Evolutionary conservation across 2,888 invertebrate genomes (phyloP).

Genomic region (Odontocolon sp.): DNA sequence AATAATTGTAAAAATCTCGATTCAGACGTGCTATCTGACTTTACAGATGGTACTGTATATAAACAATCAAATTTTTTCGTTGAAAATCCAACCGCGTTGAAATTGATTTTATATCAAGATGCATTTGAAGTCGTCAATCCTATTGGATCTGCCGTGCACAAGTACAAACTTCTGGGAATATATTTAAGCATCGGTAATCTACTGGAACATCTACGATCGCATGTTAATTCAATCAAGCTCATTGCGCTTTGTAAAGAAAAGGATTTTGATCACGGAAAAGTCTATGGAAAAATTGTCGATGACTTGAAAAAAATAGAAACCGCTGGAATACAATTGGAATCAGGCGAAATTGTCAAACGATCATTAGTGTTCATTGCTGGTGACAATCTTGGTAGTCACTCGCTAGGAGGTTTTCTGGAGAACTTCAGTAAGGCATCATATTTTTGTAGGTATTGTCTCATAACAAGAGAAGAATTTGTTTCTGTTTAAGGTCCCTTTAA

Average conservation of each 20-base stretch:
- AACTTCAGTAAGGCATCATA: slow-evolving; percentile 45
- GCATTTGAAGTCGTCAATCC: slow-evolving; percentile 62
- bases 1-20: slow-evolving; percentile 3
- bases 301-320: slow-evolving; percentile 57
- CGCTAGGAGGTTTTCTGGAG: slow-evolving; percentile 33
- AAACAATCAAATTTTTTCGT: slow-evolving; percentile 60
- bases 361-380: slow-evolving; percentile 34
- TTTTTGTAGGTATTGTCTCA: slow-evolving; percentile 42
- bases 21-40: slow-evolving; percentile 61
- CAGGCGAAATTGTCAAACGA: slow-evolving; percentile 34
- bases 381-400: slow-evolving; percentile 42
- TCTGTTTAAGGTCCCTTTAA: slow-evolving; percentile 1
- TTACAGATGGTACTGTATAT: slow-evolving; percentile 63
- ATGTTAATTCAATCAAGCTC: slow-evolving; percentile 53
- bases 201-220: slow-evolving; percentile 43
- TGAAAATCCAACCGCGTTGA: slow-evolving; percentile 58
- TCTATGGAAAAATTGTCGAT: slow-evolving; percentile 52
- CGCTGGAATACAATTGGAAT: slow-evolving; percentile 29
- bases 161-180: slow-evolving; percentile 60
- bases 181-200: slow-evolving; percentile 58
- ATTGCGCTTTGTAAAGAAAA: slow-evolving; percentile 25
- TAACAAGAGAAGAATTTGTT: slow-evolving; percentile 27
- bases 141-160: slow-evolving; percentile 55
- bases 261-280: slow-evolving; percentile 51
- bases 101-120: slow-evolving; percentile 62